Evolutionary conservation across 1,140 invertebrate species (phyloP), one percentile per base, ranked within the genome.

Genomic region (Drosophila sulfurigaster): DNA sequence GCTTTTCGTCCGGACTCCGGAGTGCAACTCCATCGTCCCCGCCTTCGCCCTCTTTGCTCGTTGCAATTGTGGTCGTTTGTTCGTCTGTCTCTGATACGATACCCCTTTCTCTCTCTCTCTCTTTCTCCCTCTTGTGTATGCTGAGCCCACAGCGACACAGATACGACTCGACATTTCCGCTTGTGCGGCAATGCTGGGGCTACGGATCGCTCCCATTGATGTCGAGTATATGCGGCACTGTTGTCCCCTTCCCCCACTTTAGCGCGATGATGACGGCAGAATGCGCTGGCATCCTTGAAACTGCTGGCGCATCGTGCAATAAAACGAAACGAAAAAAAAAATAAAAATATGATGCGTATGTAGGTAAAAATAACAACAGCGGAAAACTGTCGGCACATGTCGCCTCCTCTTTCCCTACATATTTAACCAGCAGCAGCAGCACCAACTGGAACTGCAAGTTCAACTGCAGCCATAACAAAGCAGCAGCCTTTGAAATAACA

Each of bases 81-180:
- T 57, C 73, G 72, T 68, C 69, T 77, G 57, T 52, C 45, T 60
- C 51, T 43, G 20, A 51, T 30, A 58, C 7, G 46, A 1, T 30
- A 32, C 49, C 20, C 41, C 30, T 16, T n/a, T 43, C 3, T 7
- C 8, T 0, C 13, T 13, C 8, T 30, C 3, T 7, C n/a, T 41
- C 32, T 8, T 15, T 10, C 54, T 51, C 25, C 20, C 58, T 30
- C 4, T 43, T 46, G 15, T 74, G 62, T 62, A 13, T 73, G 68
- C 38, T 57, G 41, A 60, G 76, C 60, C 41, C 70, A 49, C 60
- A 56, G 73, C 85, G 89, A 85, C 83, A 91, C 82, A 88, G 82
- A 88, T 88, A 88, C 74, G 81, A 72, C 70, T 87, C 80, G 81
- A 91, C 85, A 83, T 91, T 86, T 91, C 87, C 82, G 79, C 72